phyloP scores from a whole-genome alignment of 1,140 invertebrate species.

The Monomorium pharaonis region DNA sequence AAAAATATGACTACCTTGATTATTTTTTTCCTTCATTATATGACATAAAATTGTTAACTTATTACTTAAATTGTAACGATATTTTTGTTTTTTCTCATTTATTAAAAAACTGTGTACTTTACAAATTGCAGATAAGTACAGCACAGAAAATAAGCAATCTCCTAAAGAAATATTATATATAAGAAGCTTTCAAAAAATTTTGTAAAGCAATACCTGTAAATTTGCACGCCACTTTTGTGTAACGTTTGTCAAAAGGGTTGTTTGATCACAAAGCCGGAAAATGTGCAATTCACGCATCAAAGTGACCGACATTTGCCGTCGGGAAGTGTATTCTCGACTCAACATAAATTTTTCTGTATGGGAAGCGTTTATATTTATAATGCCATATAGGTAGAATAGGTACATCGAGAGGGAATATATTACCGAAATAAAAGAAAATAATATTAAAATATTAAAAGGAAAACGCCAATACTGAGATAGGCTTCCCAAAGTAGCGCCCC shows the following conservation, averaged over 20 bases:
- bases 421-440: not conserved
- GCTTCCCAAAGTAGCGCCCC: too few relatives aligned
- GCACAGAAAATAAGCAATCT: not conserved
- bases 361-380: not conserved
- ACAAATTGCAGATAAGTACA: not conserved
- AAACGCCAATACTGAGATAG: too few relatives aligned
- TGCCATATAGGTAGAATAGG: not conserved
- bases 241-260: constrained; percentile 52
- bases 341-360: not conserved
- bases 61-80: not conserved
- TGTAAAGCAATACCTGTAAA: constrained; percentile 42
- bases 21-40: not conserved
- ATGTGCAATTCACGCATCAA: constrained; percentile 60
- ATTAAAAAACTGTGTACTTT: not conserved
- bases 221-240: constrained; percentile 56
- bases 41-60: not conserved
- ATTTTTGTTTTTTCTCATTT: not conserved
- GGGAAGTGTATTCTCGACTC: constrained; percentile 7
- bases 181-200: not conserved
- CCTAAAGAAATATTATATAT: not conserved
- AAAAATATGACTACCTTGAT: not conserved
- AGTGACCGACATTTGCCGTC: constrained; percentile 44
- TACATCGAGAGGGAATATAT: not conserved
- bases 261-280: constrained; percentile 1
- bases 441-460: too few relatives aligned